A percentile compares a stretch with the other conserved stretches of the same genome.
phyloP scores from a whole-genome alignment of 2,113 vertebrate species.

The Dipodomys merriami region DNA sequence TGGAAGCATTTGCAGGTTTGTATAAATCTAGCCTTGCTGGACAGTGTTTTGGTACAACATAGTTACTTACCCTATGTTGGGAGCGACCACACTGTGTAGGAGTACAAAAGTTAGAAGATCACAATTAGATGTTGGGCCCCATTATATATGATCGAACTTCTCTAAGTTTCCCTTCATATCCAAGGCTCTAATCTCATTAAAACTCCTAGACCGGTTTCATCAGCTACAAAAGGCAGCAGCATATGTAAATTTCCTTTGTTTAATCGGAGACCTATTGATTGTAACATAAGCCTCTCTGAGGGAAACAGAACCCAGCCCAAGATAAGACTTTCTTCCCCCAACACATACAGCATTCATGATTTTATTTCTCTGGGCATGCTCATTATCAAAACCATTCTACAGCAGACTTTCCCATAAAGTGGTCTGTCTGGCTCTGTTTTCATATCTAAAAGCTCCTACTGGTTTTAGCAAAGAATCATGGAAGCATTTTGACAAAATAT shows the following conservation, averaged over 20 bases:
- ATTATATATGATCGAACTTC: neutral
- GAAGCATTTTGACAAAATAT: constrained; percentile 53
- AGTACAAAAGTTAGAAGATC: constrained; percentile 6
- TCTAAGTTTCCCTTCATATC: neutral
- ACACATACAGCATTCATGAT: constrained; percentile 64
- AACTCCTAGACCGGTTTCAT: constrained; percentile 57
- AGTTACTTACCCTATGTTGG: neutral
- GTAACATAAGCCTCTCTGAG: constrained; percentile 65
- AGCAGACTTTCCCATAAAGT: constrained; percentile 53
- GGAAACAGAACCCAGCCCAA: constrained; percentile 69
- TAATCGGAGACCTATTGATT: constrained; percentile 72
- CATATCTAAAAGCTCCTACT: constrained; percentile 56
- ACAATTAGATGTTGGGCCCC: neutral
- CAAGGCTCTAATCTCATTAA: constrained; percentile 30
- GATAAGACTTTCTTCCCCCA: constrained; percentile 66
- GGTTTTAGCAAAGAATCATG: constrained; percentile 59
- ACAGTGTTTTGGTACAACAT: neutral
- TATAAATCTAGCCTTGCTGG: neutral
- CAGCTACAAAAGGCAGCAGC: constrained; percentile 51
- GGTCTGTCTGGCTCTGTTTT: constrained; percentile 54
- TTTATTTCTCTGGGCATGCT: constrained; percentile 64
- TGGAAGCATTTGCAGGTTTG: neutral
- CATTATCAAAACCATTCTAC: constrained; percentile 66
- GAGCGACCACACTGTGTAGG: neutral
- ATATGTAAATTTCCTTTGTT: constrained; percentile 65